phyloP scores from a whole-genome alignment of 1,140 invertebrate species.

The Hesperophylax magnus region DNA sequence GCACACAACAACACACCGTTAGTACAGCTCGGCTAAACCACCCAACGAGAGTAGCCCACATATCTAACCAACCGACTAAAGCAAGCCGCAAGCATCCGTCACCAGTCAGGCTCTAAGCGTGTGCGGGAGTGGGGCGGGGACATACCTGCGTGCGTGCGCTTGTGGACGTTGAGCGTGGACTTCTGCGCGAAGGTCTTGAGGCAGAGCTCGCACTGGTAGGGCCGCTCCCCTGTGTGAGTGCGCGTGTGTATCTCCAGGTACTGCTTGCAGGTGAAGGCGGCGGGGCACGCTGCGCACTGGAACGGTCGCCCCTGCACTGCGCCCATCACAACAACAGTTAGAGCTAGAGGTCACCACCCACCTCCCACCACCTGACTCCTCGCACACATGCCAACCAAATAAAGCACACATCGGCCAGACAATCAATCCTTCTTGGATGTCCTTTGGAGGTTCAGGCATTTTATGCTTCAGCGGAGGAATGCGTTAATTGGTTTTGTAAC shows the following conservation, averaged over 20 bases:
- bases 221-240: constrained; percentile 81
- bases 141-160: constrained; percentile 79
- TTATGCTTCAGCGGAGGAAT: constrained; percentile 22
- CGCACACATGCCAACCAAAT: constrained; percentile 61
- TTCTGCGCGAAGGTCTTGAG: constrained; percentile 80
- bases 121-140: constrained; percentile 48
- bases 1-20: constrained; percentile 36
- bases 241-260: constrained; percentile 84
- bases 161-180: constrained; percentile 82
- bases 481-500: constrained; percentile 29
- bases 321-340: constrained; percentile 63
- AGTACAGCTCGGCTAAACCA: background rate
- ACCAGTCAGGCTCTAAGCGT: constrained; percentile 19
- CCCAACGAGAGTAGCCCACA: constrained; percentile 59
- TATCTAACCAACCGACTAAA: constrained; percentile 33
- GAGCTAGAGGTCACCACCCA: constrained; percentile 28
- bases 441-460: background rate
- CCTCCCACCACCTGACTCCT: constrained; percentile 61
- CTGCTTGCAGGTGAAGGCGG: constrained; percentile 80
- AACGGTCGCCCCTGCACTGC: constrained; percentile 75
- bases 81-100: constrained; percentile 2
- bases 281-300: constrained; percentile 81
- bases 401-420: constrained; percentile 62
- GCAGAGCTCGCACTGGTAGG: constrained; percentile 81
- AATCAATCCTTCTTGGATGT: no score